Base-by-base conservation (phyloP, 2,888 invertebrate species). In the Thymelicus acteon region DNA sequence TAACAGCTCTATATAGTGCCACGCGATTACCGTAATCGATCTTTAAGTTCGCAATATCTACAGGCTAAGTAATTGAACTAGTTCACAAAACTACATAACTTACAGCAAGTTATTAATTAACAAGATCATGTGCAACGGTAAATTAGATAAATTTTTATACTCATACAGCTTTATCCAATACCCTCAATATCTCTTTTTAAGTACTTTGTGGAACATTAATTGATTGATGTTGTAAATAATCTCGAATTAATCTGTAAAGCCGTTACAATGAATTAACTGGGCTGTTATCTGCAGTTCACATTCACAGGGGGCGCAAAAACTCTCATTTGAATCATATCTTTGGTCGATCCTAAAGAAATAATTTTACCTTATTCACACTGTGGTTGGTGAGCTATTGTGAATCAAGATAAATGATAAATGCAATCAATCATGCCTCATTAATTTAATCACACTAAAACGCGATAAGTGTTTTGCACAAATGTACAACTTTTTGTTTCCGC, bases 261-360 rank as follows among this genome's bases (percentile, higher is more conserved):
- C 74, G 57, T 77, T 75, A 83, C 79, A 81, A 82, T 81, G 77
- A 80, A 77, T 76, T 78, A 78, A 80, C 73, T 61, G 76, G 12
- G 47, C 13, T 65, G 65, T 66, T 81, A 80, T 81, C 62, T 57
- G 13, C 81, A 83, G 83, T 84, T 85, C 78, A 76, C 77, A 79
- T 84, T 83, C 82, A 80, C 82, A 80, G 76, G 75, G 72, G 73
- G 73, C 74, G 80, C 75, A 85, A 85, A 69, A 69, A 69, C 47
- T 63, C 58, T 48, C 69, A 69, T 69, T 63, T 63, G 62, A 69
- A 69, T 69, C 48, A 19, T 63, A 69, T 69, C 68, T 69, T 63
- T 40, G 19, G 69, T 69, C 24, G 62, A 58, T 69, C 48, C 31
- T 69, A 58, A 63, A 69, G 61, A 62, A 69, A 57, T 31, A 69